Percentiles rank a stretch among this genome's conserved stretches.
These are phyloP conservation scores for Rattus norvegicus DNA, from an alignment of 2,113 vertebrate species.

Conservation along the genomic window GRCr8 NC_086020.1:19868501-19869000, in stretches of 20 bases:
- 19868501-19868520: no score
- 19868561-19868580: no score
- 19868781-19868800: neutral
- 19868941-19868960: neutral
- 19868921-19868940: neutral
- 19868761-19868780: neutral
- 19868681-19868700: no score
- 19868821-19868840: neutral
- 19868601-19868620: no score
- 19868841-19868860: neutral
- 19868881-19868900: neutral
- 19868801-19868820: neutral
- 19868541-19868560: no score
- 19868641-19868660: no score
- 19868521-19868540: no score
- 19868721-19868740: neutral
- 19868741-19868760: neutral
- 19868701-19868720: neutral
- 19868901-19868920: neutral
- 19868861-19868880: neutral
- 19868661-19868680: no score
- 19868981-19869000: conserved; percentile 22
- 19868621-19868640: no score
- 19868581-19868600: no score
- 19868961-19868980: conserved; percentile 19